Evolutionary conservation across 2,888 invertebrate genomes (phyloP), one percentile per base, ranked within the genome.

Genomic region (Orchesellides sinensis): DNA sequence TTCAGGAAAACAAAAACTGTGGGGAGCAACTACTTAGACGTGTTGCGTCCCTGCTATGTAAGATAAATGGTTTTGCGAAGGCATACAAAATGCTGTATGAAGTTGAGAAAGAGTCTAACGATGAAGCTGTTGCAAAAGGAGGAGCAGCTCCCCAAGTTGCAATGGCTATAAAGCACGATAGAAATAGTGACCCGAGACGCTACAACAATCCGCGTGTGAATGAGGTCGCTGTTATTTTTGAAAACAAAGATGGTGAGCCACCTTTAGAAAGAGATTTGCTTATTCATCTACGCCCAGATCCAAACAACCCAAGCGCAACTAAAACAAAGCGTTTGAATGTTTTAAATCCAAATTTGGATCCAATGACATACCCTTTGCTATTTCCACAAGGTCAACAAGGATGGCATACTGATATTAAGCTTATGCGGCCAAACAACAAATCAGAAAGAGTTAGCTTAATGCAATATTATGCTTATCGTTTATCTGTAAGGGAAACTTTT

Each of bases 401-500:
- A 40, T 40, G 40, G 40, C 40, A 40, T 14, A 8, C 10, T 14
- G 10, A 8, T 14, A 32, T 40, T 40, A 8, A 14, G n/a, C n/a
- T n/a, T n/a, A n/a, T n/a, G n/a, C n/a, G n/a, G n/a, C n/a, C n/a
- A n/a, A n/a, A n/a, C n/a, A n/a, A n/a, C n/a, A n/a, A n/a, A n/a
- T n/a, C n/a, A n/a, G n/a, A n/a, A n/a, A n/a, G n/a, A n/a, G n/a
- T n/a, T n/a, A n/a, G n/a, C n/a, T n/a, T n/a, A n/a, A n/a, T n/a
- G n/a, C n/a, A n/a, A 59, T 88, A 73, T 56, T 88, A 88, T 65
- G 19, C 81, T 0, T 84, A 81, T 32, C 23, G 54, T 21, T 68
- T 88, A 0, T 45, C 75, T 2, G 66, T 85, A 14, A 25, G 88
- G 6, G 2, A 2, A 8, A 21, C 56, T 10, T 89, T 89, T 82